Evolutionary conservation across 2,797 vertebrate genomes (phyloP).

Genomic region (Lycodopsis pacificus): DNA sequence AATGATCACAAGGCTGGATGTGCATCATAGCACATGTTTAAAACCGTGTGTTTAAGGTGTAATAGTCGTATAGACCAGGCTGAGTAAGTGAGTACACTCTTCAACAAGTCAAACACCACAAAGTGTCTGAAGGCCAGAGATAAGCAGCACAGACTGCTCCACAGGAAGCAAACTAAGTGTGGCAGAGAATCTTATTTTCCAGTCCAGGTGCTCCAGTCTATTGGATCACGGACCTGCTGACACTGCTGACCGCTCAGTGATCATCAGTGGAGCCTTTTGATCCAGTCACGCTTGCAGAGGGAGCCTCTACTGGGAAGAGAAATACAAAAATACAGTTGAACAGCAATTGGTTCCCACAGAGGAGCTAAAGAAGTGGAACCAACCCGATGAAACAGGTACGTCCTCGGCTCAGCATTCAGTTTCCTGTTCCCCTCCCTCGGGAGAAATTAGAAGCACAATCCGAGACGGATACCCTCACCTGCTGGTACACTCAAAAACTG

Average conservation of each 20-base stretch:
- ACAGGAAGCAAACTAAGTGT: background rate
- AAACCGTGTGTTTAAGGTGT: background rate
- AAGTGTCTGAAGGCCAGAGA: background rate
- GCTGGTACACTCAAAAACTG: background rate
- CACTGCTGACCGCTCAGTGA: slow-evolving; percentile 15
- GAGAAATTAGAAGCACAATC: background rate
- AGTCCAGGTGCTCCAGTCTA: slow-evolving; percentile 15
- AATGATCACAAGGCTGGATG: background rate
- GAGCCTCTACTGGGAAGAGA: slow-evolving; percentile 5
- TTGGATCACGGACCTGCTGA: slow-evolving; percentile 28
- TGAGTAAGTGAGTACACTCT: background rate
- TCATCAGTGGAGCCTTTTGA: slow-evolving; percentile 35
- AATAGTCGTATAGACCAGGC: background rate
- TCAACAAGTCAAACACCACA: background rate
- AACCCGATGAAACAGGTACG: background rate
- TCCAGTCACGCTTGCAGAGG: slow-evolving; percentile 20
- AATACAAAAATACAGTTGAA: slow-evolving; percentile 11
- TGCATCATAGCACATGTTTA: background rate
- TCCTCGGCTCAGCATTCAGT: rapidly evolving
- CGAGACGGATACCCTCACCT: background rate
- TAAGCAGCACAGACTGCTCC: slow-evolving; percentile 44
- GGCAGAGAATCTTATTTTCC: slow-evolving; percentile 31
- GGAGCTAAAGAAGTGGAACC: slow-evolving; percentile 19
- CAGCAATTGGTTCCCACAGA: slow-evolving; percentile 3
- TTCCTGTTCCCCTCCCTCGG: background rate